Conservation (phyloP, 2,888 invertebrate species). For the Dysmachus trigonus region DNA sequence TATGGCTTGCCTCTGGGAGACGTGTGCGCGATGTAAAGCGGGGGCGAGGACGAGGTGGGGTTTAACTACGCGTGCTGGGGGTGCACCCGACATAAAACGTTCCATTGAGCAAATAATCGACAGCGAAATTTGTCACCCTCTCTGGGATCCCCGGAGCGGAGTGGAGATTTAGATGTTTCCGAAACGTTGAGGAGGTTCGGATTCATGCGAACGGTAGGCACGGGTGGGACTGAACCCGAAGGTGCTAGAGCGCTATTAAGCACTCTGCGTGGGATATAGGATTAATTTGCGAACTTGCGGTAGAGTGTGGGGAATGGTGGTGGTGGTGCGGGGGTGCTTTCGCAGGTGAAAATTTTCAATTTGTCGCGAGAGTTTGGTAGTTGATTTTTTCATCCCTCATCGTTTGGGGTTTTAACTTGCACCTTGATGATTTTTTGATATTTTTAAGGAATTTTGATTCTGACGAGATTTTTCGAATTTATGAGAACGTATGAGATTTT, state of each 20-base stretch:
- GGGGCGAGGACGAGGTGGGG: neutral
- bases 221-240: neutral
- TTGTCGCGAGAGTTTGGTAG: neutral
- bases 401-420: neutral
- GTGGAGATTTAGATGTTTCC: constrained; percentile 13
- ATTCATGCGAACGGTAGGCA: neutral
- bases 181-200: neutral
- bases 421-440: neutral
- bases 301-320: neutral
- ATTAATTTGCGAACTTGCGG: neutral
- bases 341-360: neutral
- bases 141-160: neutral
- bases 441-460: neutral
- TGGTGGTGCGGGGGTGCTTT: neutral
- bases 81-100: constrained; percentile 22
- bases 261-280: neutral
- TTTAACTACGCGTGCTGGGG: neutral
- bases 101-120: constrained; percentile 38
- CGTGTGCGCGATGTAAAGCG: neutral
- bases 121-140: constrained; percentile 36
- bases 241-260: neutral
- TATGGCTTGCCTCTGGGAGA: constrained; percentile 38
- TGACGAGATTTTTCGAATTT: neutral
- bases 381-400: neutral
- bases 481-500: neutral